These are phyloP conservation scores for Neomorphus geoffroyi DNA, from an alignment of 2,797 vertebrate species.

Conservation along the genomic window DNA sequence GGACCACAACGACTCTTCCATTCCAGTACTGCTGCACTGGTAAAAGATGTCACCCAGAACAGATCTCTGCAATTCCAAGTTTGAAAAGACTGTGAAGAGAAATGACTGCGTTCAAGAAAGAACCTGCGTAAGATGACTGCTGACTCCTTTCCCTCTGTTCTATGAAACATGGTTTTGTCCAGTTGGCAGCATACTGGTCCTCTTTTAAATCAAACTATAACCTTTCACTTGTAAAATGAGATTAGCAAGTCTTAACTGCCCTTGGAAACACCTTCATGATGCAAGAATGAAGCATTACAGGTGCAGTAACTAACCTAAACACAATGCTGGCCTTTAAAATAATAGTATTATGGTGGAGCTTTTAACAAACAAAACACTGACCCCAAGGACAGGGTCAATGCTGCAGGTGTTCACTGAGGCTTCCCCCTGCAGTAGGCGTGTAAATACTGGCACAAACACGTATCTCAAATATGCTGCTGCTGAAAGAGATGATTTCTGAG, in stretches of 20 bases:
- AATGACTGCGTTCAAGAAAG: background rate
- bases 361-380: background rate
- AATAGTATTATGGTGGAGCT: background rate
- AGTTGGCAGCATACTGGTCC: background rate
- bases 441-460: background rate
- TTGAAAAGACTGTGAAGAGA: background rate
- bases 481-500: background rate
- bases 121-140: background rate
- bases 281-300: constrained; percentile 11
- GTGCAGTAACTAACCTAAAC: background rate
- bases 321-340: background rate
- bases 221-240: background rate
- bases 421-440: background rate
- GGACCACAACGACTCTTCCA: background rate
- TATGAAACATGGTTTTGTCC: background rate
- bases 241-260: background rate
- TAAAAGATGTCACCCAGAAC: background rate
- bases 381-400: background rate
- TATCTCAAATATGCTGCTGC: background rate
- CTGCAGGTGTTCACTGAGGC: background rate
- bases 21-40: background rate
- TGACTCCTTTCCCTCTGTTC: background rate
- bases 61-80: background rate
- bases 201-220: background rate
- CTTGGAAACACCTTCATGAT: background rate